These are phyloP conservation scores for Pangasius mekongensis DNA, from an alignment of 2,797 vertebrate genomes.

Conservation along the genomic window DNA sequence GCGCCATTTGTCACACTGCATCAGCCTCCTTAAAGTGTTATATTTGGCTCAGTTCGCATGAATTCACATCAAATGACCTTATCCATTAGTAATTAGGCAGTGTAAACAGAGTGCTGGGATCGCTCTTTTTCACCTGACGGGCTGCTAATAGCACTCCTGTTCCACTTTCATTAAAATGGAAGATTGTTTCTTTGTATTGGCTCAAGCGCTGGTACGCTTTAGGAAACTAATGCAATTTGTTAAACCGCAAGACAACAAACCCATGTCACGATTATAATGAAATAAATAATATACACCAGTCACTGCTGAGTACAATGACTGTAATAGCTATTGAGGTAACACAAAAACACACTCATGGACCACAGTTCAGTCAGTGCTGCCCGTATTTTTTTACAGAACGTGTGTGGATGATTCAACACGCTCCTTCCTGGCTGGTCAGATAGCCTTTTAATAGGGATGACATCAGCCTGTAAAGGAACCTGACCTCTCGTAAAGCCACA, in stretches of 20 bases:
- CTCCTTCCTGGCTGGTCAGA: constrained; percentile 45
- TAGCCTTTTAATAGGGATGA: constrained; percentile 59
- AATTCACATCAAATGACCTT: constrained; percentile 32
- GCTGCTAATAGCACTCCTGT: constrained; percentile 36
- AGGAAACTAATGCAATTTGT: not conserved
- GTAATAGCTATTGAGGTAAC: not conserved
- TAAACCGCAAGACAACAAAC: constrained; percentile 4
- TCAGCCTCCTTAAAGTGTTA: constrained; percentile 24
- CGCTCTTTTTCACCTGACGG: constrained; percentile 24
- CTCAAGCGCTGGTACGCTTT: not conserved
- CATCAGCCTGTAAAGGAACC: constrained; percentile 56
- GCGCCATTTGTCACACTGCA: constrained; percentile 32
- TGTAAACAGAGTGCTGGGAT: constrained; percentile 42
- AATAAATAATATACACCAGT: constrained; percentile 2
- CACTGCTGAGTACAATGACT: not conserved
- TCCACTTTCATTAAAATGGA: constrained; percentile 28
- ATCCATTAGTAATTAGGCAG: constrained; percentile 43
- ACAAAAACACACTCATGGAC: not conserved
- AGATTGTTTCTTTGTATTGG: constrained; percentile 27
- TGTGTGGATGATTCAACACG: constrained; percentile 29
- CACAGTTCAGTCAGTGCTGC: not conserved
- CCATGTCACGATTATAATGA: not conserved
- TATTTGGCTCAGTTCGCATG: constrained; percentile 12
- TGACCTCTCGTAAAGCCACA: constrained; percentile 57
- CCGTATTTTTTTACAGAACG: not conserved